phyloP scores from a whole-genome alignment of 2,888 invertebrate genomes.

The Eupithecia subfuscata region DNA sequence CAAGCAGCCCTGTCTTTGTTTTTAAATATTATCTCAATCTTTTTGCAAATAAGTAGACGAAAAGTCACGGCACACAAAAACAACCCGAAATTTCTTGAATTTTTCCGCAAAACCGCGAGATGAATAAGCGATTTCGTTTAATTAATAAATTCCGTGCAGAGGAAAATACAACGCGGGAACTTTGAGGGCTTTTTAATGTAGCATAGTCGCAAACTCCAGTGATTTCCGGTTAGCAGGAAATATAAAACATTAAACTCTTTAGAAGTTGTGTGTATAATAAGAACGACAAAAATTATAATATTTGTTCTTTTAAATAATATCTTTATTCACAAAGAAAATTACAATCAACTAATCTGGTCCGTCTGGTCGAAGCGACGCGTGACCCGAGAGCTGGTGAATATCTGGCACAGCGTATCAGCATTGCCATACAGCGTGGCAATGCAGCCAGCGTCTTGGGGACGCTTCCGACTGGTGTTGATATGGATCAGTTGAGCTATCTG shows the following conservation, averaged over 20 bases:
- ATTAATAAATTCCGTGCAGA: constrained; percentile 41
- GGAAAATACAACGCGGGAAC: constrained; percentile 32
- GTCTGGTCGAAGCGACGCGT: too few species aligned
- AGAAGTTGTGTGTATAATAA: background rate
- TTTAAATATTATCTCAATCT: background rate
- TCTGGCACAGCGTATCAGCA: too few species aligned
- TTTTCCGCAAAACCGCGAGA: constrained; percentile 31
- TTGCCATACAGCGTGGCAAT: too few species aligned
- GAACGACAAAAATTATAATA: too few species aligned
- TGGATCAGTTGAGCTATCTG: too few species aligned
- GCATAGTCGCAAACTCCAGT: constrained; percentile 20
- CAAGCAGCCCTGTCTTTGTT: background rate
- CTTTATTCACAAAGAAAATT: too few species aligned
- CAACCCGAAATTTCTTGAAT: constrained; percentile 19
- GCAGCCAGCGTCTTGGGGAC: too few species aligned
- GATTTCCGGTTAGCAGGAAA: too few species aligned
- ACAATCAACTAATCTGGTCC: too few species aligned
- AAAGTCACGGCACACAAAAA: constrained; percentile 9
- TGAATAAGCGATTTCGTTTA: constrained; percentile 42
- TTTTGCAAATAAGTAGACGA: background rate
- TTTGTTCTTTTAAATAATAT: too few species aligned
- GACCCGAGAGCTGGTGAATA: too few species aligned
- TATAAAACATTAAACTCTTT: background rate
- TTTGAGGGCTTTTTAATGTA: constrained; percentile 40
- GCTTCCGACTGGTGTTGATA: too few species aligned